Percentiles rank a stretch among this genome's conserved stretches.
Evolutionary conservation across 2,888 invertebrate genomes (phyloP).

Genomic region (Drosophila nigritarsus): DNA sequence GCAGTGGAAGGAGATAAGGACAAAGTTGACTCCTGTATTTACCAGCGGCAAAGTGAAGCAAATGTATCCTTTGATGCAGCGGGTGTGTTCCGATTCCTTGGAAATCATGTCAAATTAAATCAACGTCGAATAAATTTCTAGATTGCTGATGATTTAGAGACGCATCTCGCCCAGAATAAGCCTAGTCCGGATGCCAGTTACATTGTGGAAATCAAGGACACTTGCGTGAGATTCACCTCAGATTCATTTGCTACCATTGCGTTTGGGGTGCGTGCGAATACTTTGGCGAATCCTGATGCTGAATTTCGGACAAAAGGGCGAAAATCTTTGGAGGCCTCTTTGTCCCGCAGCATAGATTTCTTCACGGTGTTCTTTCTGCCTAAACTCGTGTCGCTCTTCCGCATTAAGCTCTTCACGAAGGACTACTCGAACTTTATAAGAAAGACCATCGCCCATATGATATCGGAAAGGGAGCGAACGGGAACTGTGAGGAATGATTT

Average conservation of each 20-base stretch:
- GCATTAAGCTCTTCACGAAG: constrained; percentile 74
- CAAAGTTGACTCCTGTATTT: constrained; percentile 85
- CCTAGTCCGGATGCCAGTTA: constrained; percentile 29
- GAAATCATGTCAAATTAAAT: too few relatives aligned
- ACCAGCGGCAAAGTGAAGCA: constrained; percentile 84
- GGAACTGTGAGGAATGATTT: constrained; percentile 85
- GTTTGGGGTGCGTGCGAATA: constrained; percentile 82
- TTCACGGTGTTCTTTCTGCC: constrained; percentile 81
- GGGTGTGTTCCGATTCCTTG: constrained; percentile 57
- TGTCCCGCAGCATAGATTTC: constrained; percentile 73
- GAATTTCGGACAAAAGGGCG: constrained; percentile 80
- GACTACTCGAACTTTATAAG: constrained; percentile 83
- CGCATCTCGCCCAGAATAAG: constrained; percentile 45
- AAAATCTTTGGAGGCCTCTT: constrained; percentile 63
- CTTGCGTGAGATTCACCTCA: constrained; percentile 78
- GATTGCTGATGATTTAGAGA: constrained; percentile 77
- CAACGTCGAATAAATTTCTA: constrained; percentile 19
- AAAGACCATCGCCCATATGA: constrained; percentile 83
- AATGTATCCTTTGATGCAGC: constrained; percentile 82
- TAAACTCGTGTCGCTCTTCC: constrained; percentile 70
- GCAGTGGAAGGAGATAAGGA: constrained; percentile 85
- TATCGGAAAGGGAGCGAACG: constrained; percentile 83
- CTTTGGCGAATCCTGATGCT: constrained; percentile 76
- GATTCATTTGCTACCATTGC: constrained; percentile 83
- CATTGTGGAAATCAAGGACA: constrained; percentile 77